Evolutionary conservation across 2,113 vertebrate species (phyloP).

Genomic region (Corvus moneduloides): DNA sequence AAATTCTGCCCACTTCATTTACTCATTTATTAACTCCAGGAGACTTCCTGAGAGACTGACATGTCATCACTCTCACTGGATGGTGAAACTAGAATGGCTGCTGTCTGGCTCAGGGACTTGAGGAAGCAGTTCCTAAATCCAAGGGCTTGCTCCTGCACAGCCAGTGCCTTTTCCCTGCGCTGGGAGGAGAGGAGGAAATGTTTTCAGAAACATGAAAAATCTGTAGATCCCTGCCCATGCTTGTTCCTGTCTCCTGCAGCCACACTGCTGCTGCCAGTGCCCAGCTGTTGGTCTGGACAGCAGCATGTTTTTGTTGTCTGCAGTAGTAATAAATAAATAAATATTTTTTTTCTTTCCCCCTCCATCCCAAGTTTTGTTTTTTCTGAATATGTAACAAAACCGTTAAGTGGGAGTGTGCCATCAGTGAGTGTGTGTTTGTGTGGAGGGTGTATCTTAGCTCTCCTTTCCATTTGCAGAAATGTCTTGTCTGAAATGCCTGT

Average conservation of each 20-base stretch:
- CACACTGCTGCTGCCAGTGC: neutral
- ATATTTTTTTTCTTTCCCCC: rapidly evolving
- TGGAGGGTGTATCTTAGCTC: neutral
- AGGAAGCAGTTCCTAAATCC: conserved; percentile 16
- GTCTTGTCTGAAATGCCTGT: neutral
- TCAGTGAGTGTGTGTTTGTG: neutral
- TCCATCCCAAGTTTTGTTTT: neutral
- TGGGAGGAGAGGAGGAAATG: conserved; percentile 25
- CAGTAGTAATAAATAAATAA: neutral
- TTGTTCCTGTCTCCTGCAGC: neutral
- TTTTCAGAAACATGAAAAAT: conserved; percentile 5
- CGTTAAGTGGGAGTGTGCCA: neutral
- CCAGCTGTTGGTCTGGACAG: conserved; percentile 9
- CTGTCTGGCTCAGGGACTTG: neutral
- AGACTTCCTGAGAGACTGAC: conserved; percentile 45
- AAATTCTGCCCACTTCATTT: conserved; percentile 67
- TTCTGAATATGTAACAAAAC: neutral
- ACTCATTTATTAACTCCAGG: conserved; percentile 56
- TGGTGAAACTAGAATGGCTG: conserved; percentile 32
- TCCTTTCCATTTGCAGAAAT: neutral
- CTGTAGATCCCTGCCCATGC: conserved; percentile 6
- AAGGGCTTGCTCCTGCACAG: neutral
- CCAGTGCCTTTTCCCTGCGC: neutral
- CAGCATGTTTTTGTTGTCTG: neutral
- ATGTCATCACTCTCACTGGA: neutral